Evolutionary conservation across 1,140 invertebrate species (phyloP), one percentile per base, ranked within the genome.

Genomic region (Drosophila miranda): DNA sequence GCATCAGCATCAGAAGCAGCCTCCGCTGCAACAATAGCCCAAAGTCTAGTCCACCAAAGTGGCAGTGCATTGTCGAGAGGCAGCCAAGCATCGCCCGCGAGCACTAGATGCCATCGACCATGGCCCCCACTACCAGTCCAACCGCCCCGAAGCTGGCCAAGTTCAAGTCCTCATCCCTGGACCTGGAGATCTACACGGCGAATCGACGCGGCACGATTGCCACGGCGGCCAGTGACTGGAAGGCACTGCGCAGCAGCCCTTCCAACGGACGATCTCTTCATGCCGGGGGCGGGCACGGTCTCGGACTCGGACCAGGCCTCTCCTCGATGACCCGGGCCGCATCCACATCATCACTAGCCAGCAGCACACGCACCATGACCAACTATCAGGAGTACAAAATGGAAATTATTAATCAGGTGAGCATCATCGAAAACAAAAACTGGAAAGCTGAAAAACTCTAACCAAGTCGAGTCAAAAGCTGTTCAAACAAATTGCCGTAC

Each of bases 301-400:
- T 38, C 34, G 34, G 34, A 9, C 34, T 13, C 34, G 34, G 34
- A 38, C 41, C 43, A 14, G 56, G 52, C 28, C 34, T 81, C 14
- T 21, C 66, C 11, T 38, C 70, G 16, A 86, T 90, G 75, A 88
- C 88, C 4, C 71, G 88, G 7, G 83, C 88, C 43, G 88, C 80
- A 30, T 90, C 88, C 52, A 90, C 88, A 42, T 89, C 88, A 44
- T 90, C 88, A 44, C 55, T 89, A 44, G 88, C 80, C 16, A 89
- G 88, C 61, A 87, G 83, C 52, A 86, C 83, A 50, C 80, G 83
- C 64, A 89, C 88, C 46, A 88, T 75, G 66, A 90, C 75, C 49
- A 90, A 90, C 73, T 90, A 89, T 72, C 88, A 90, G 67, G 89
- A 90, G 60, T 90, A 90, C 73, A 90, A 90, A 75, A 80, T 87